Evolutionary conservation across 2,113 vertebrate genomes (phyloP), one percentile per base, ranked within the genome.

Genomic region (Sminthopsis crassicaudata): DNA sequence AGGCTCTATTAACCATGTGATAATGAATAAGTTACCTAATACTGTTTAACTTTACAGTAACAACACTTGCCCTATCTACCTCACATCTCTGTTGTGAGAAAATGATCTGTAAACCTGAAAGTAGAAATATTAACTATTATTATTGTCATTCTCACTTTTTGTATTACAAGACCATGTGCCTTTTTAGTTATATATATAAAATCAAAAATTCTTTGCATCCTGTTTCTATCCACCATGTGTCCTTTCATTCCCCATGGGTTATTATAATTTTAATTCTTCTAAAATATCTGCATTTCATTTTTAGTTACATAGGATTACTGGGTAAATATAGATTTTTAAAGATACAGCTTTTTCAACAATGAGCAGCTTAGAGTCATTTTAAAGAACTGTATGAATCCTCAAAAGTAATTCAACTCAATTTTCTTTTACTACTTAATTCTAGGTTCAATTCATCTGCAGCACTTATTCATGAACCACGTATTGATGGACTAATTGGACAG

Each of bases 1-100:
- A n/a, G n/a, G 67, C 67, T 84, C n/a, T 84, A 84, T 84, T 84
- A 84, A 42, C 67, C 67, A 84, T 84, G n/a, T 84, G 67, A 84
- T 84, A 84, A 84, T 84, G n/a, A 84, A 84, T 42, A 76, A 76
- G 36, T 42, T n/a, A 42, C n/a, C 42, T 84, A 84, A 84, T 84
- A 84, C 8, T 42, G 16, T 84, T 84, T 84, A 84, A 84, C 36
- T 84, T 84, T 42, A n/a, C 67, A 42, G 42, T 84, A 42, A 42
- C 67, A 84, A 84, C 67, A 84, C 19, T 84, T 22, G 19, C 67
- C 67, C 36, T 84, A 42, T 36, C 67, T 84, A 42, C 67, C 67
- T 84, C 67, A 8, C 16, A 84, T 42, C n/a, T 84, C n/a, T 84
- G 67, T 42, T 42, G 16, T 84, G 16, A 76, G 25, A 76, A 84